Percentiles rank a stretch among this genome's conserved stretches.
These are phyloP conservation scores for Choloepus didactylus DNA, from an alignment of 2,797 vertebrate species.

Conservation along the genomic window DNA sequence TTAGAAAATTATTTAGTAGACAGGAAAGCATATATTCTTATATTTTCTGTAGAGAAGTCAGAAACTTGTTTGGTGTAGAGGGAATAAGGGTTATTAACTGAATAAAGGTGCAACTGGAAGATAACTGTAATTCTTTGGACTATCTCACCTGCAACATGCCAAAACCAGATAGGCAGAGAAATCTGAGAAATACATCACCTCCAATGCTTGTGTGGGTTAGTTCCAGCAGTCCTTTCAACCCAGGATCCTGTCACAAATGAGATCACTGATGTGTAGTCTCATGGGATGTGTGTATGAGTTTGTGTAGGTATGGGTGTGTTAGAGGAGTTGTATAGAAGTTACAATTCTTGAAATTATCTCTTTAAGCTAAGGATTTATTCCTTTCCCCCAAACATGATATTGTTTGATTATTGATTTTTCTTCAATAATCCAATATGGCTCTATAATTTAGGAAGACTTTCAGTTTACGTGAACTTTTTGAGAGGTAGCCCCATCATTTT, in stretches of 20 bases:
- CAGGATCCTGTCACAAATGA: background rate
- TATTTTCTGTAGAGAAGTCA: conserved; percentile 32
- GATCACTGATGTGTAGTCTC: background rate
- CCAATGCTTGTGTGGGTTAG: background rate
- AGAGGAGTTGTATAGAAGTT: background rate
- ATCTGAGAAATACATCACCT: background rate
- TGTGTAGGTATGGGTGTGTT: too few relatives aligned
- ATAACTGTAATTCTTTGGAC: background rate
- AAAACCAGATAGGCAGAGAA: background rate
- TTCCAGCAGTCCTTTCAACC: background rate
- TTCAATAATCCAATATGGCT: background rate
- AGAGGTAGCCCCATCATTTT: background rate
- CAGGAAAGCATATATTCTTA: conserved; percentile 1
- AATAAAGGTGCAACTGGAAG: background rate
- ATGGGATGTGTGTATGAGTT: background rate
- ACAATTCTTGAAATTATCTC: background rate
- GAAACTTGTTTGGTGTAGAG: background rate
- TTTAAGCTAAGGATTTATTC: background rate
- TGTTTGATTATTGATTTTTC: background rate
- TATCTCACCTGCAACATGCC: background rate
- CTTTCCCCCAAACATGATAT: background rate
- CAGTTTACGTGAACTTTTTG: background rate
- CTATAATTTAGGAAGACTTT: background rate
- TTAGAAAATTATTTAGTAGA: conserved; percentile 21
- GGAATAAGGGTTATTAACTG: background rate